Conservation (phyloP, 2,113 vertebrate species). For the Condylura cristata region DNA sequence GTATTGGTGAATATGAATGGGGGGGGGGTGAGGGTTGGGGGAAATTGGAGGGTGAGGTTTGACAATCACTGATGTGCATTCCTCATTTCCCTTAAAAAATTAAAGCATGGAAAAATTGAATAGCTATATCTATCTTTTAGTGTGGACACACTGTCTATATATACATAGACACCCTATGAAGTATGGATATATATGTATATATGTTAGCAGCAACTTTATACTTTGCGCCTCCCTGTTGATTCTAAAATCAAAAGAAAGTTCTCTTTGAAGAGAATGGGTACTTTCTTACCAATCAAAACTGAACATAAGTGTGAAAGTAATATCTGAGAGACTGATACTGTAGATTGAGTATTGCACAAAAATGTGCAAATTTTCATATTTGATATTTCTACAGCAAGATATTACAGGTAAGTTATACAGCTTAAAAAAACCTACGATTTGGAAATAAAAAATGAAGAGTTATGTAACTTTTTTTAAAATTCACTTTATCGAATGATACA, state of each 20-base stretch:
- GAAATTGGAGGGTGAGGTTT: conserved; percentile 72
- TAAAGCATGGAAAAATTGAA: conserved; percentile 90
- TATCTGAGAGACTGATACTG: conserved; percentile 86
- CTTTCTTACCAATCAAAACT: conserved; percentile 83
- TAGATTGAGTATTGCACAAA: conserved; percentile 88
- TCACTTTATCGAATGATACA: conserved; percentile 91
- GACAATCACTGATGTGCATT: conserved; percentile 98
- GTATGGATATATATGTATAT: conserved; percentile 78
- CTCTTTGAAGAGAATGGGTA: conserved; percentile 87
- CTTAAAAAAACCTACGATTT: conserved; percentile 90
- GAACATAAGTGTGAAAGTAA: conserved; percentile 82
- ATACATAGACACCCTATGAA: conserved; percentile 80
- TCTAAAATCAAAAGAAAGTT: conserved; percentile 88
- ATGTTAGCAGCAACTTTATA: conserved; percentile 99
- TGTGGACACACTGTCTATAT: conserved; percentile 81
- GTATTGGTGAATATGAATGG: conserved; percentile 67
- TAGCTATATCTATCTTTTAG: conserved; percentile 64
- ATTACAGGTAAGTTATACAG: conserved; percentile 94
- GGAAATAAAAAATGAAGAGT: conserved; percentile 88
- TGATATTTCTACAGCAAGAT: conserved; percentile 89
- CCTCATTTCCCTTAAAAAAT: conserved; percentile 90
- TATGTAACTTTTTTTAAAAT: conserved; percentile 89
- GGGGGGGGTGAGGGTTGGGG: not conserved
- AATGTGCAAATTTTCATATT: conserved; percentile 89
- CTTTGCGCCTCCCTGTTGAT: conserved; percentile 99